A percentile compares a stretch with the other conserved stretches of the same genome.
Evolutionary conservation across 2,888 invertebrate genomes (phyloP).

Genomic region (Microplitis manilae): DNA sequence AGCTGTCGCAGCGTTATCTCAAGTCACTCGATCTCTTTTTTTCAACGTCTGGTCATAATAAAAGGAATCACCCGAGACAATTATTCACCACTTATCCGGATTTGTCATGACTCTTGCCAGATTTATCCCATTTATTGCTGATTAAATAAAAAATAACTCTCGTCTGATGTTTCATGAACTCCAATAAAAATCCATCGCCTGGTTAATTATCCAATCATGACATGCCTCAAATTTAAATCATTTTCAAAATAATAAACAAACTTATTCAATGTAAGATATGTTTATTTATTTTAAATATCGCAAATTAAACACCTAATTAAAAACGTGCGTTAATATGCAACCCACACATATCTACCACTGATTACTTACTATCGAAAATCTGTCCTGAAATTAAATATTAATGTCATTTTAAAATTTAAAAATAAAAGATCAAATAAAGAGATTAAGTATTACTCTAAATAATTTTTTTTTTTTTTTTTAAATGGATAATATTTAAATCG

Average conservation of each 20-base stretch:
- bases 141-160: constrained; percentile 26
- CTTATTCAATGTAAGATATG: neutral
- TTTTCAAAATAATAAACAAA: constrained; percentile 8
- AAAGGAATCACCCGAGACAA: constrained; percentile 28
- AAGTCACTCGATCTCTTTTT: constrained; percentile 14
- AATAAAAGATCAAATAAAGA: neutral
- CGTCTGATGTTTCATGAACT: constrained; percentile 17
- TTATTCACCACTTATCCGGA: constrained; percentile 25
- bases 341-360: too few relatives aligned
- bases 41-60: constrained; percentile 37
- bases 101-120: neutral
- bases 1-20: constrained; percentile 20
- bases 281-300: too few relatives aligned
- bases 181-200: constrained; percentile 15
- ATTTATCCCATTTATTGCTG: constrained; percentile 31
- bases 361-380: too few relatives aligned
- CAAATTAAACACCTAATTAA: too few relatives aligned
- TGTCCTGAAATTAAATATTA: too few relatives aligned
- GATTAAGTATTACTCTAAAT: neutral
- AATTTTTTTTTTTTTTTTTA: neutral
- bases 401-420: too few relatives aligned
- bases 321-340: too few relatives aligned
- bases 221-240: neutral
- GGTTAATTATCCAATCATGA: neutral
- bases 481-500: neutral